Base-by-base conservation (phyloP, 2,797 vertebrate genomes). In the Gambelia wislizenii region DNA sequence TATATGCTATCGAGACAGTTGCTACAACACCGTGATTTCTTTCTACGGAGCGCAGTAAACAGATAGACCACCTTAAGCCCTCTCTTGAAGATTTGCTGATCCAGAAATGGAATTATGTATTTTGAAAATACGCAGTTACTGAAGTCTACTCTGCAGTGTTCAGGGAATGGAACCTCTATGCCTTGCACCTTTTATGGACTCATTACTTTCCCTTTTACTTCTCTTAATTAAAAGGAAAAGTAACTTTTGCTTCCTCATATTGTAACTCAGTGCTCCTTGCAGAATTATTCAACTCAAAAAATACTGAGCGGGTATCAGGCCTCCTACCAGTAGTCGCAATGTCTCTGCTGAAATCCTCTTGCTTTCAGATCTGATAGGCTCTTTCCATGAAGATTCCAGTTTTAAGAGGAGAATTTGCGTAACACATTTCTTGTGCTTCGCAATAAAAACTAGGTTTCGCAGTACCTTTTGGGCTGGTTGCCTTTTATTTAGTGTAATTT, bases 401-500 rank as follows among this genome's bases (percentile, higher is more conserved):
- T 59, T 44, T 67, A 67, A n/a, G 27, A 67, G 30, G 22, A 49
- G 67, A 20, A 49, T 86, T 36, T 20, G 22, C 44, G 1, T 44
- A 16, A 78, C 33, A 47, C 12, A 22, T 67, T 78, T 22, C 59
- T n/a, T 9, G 1, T 25, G 33, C 33, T 69, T 56, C 36, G 44
- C 6, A 13, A 67, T 54, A 33, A 70, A 70, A 80, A 10, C 0
- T 3, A 12, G 49, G 25, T 52, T 25, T 70, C 52, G 64, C 6
- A 44, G 36, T 5, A n/a, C 33, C 54, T 27, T 85, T 59, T 36
- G 69, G 18, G 5, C 30, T 30, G 64, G 30, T 67, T 67, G 30
- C 64, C 10, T 67, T 64, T 72, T n/a, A 44, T 81, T 89, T 81
- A 56, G 30, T 67, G 39, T 33, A 9, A 69, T 39, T 88, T 88